phyloP scores from a whole-genome alignment of 30 jellyfish, hydroid and myxozoan genomes.

The Nemopilema nomurai region DNA sequence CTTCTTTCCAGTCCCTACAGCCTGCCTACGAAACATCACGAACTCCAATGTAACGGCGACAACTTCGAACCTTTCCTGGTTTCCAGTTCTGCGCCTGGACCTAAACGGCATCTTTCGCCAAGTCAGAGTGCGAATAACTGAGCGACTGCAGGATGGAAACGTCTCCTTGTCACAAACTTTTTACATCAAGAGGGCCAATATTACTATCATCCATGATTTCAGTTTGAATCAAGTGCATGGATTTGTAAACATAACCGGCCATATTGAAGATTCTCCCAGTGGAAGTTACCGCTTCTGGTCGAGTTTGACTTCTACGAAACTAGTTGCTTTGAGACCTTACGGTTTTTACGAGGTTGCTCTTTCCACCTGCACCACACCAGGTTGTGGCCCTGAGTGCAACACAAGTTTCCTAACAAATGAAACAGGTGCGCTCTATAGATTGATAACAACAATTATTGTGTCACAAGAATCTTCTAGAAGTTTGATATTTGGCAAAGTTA shows the following conservation, averaged over 20 bases:
- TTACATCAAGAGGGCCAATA: not conserved
- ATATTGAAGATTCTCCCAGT: too few species aligned
- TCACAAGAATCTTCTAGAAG: too few species aligned
- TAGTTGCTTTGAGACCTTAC: conserved; percentile 17
- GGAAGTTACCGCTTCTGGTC: not conserved
- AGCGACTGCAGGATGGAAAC: conserved; percentile 13
- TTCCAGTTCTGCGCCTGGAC: not conserved
- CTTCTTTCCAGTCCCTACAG: conserved; percentile 7
- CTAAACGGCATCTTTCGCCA: not conserved
- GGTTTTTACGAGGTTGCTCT: not conserved
- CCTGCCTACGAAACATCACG: conserved; percentile 14
- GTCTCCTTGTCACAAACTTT: not conserved
- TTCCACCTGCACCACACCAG: conserved; percentile 38
- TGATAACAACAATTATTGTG: not conserved
- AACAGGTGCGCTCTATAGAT: not conserved
- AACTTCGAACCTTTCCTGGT: not conserved
- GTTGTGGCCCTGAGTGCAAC: conserved; percentile 28
- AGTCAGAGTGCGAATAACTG: not conserved
- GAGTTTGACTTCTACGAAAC: not conserved
- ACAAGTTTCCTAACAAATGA: conserved; percentile 22
- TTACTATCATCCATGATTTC: not conserved
- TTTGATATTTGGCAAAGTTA: too few species aligned
- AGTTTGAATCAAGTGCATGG: not conserved
- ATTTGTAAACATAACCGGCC: not conserved
- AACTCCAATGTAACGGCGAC: not conserved